Percentiles rank a stretch among this genome's conserved stretches.
Conservation (phyloP, 2,888 invertebrate genomes). For the Microctonus brassicae region DNA sequence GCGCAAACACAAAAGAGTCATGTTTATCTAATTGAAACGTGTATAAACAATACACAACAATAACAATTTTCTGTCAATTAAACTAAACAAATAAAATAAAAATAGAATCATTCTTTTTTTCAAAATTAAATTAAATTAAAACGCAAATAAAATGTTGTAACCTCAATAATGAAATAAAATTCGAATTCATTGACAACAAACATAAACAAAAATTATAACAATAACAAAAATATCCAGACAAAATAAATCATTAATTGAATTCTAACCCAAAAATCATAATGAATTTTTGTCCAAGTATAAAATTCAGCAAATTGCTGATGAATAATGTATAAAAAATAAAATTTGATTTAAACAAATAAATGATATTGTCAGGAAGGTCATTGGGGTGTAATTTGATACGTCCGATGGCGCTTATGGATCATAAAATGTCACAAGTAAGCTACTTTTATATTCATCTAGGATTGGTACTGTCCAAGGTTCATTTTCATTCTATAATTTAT, state of each 20-base stretch:
- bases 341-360: background rate
- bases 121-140: no score
- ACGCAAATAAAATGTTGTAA: no score
- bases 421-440: conserved; percentile 52
- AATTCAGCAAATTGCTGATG: no score
- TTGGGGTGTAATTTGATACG: conserved; percentile 57
- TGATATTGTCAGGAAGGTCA: conserved; percentile 32
- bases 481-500: conserved; percentile 18
- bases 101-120: no score
- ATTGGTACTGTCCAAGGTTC: conserved; percentile 42
- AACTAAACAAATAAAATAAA: no score
- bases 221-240: no score
- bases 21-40: background rate
- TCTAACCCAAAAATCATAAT: background rate
- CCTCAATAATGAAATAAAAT: no score
- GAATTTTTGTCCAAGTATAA: no score
- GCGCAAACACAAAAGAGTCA: conserved; percentile 12
- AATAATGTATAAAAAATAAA: background rate
- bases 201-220: no score
- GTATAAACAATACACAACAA: background rate
- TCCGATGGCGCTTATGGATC: conserved; percentile 44
- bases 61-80: background rate
- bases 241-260: background rate
- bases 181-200: no score
- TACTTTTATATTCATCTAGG: no score